Evolutionary conservation across 2,113 vertebrate species (phyloP), one percentile per base, ranked within the genome.

Genomic region (Notiomystis cincta): DNA sequence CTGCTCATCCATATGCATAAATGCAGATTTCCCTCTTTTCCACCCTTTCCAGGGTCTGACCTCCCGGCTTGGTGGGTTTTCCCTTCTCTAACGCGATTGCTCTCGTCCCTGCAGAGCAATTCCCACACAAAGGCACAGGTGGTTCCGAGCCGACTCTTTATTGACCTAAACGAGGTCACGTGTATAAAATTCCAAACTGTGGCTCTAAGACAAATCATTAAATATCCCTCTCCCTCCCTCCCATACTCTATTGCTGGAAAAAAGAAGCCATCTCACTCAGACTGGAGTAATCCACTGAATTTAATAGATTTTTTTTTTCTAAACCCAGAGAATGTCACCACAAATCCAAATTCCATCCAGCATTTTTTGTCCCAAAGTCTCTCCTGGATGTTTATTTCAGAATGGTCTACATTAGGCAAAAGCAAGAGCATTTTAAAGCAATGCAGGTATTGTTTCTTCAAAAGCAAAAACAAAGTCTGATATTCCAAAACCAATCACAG

Each of bases 221-320:
- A 44, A 73, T 5, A n/a, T 5, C 57, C 84, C 54, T 35, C 40
- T 23, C 28, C 42, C 60, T 28, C 44, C 12, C 24, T 27, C 31
- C 1, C 27, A 5, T 17, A 20, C 19, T 54, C 42, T 45, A 7
- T 3, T 31, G 54, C 82, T 73, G 82, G 62, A 64, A 76, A 79
- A 60, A 96, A 88, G 54, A 47, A 78, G 14, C 54, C 45, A 33
- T 22, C n/a, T 71, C 77, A 44, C 84, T 93, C 69, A 88, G 82
- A 54, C 60, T 21, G 50, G 57, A 80, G 75, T 15, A 92, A 94
- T 82, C 94, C 79, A 82, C 82, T 87, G 92, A 64, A 86, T 94
- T 95, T 94, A 90, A 94, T 82, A 50, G 3, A 1, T 6, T 3
- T 19, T 40, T 38, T 51, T 42, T 42, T 38, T 15, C 53, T 66